Conservation (phyloP, 2,888 invertebrate species). For the Hypena proboscidalis region DNA sequence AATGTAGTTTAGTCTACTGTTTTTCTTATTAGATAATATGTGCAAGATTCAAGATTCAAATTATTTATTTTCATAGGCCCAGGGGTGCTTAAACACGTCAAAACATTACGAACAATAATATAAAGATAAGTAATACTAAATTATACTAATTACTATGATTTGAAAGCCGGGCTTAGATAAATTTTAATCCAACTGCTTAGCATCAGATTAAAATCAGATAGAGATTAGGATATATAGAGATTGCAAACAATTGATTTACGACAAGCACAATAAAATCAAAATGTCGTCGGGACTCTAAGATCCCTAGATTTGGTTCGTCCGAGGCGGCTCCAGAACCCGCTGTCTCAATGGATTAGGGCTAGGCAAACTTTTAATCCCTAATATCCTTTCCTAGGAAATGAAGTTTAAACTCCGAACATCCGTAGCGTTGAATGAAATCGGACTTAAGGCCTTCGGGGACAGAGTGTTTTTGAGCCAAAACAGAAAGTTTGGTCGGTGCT, state of each 20-base stretch:
- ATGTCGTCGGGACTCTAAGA: constrained; percentile 18
- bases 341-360: constrained; percentile 60
- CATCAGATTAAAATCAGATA: too few relatives aligned
- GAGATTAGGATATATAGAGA: too few relatives aligned
- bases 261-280: constrained; percentile 15
- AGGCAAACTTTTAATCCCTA: constrained; percentile 77
- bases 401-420: constrained; percentile 72
- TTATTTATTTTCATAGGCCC: too few relatives aligned
- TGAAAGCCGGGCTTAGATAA: too few relatives aligned
- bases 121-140: too few relatives aligned
- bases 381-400: constrained; percentile 78
- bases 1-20: too few relatives aligned
- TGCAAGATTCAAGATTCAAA: too few relatives aligned
- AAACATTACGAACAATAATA: too few relatives aligned
- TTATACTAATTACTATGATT: too few relatives aligned
- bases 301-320: constrained; percentile 32
- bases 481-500: constrained; percentile 20
- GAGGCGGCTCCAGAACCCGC: constrained; percentile 51
- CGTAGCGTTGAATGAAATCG: constrained; percentile 52
- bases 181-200: too few relatives aligned
- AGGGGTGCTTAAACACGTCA: too few relatives aligned
- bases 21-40: too few relatives aligned
- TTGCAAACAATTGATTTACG: constrained; percentile 3
- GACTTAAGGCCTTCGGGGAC: constrained; percentile 54
- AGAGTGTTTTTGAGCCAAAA: constrained; percentile 49